Evolutionary conservation across 35 echinoderm and acorn worm genomes (phyloP).

Genomic region (Stichopus chloronotus): DNA sequence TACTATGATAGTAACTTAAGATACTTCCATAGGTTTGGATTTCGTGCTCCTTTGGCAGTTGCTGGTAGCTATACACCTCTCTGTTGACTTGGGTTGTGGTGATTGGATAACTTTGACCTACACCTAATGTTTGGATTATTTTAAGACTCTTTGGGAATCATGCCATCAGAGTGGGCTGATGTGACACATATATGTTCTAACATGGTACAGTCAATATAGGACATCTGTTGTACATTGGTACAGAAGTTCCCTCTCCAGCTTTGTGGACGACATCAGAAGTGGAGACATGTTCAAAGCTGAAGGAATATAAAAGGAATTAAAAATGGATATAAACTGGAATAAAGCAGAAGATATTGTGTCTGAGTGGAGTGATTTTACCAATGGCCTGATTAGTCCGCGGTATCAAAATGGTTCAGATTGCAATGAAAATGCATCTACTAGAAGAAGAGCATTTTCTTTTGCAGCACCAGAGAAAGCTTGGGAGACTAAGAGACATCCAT

Average conservation of each 20-base stretch:
- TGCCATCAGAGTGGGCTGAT: background rate
- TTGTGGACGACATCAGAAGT: background rate
- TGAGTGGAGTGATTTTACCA: slow-evolving; percentile 14
- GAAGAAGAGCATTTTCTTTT: slow-evolving; percentile 31
- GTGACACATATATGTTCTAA: background rate
- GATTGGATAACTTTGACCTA: too few relatives aligned
- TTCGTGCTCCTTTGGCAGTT: too few relatives aligned
- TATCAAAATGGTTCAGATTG: background rate
- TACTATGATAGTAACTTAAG: too few relatives aligned
- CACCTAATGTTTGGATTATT: too few relatives aligned
- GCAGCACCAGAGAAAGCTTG: background rate
- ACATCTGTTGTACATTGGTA: background rate
- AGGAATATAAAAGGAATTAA: background rate
- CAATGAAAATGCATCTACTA: background rate
- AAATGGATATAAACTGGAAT: slow-evolving; percentile 51
- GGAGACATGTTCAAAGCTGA: background rate
- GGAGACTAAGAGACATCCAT: slow-evolving; percentile 15
- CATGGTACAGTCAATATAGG: too few relatives aligned
- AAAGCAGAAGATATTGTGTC: background rate
- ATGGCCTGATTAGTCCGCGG: slow-evolving; percentile 35
- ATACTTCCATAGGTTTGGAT: too few relatives aligned
- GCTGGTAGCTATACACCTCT: too few relatives aligned
- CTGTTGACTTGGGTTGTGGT: too few relatives aligned
- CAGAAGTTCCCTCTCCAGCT: background rate
- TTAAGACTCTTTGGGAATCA: background rate